Percentiles rank a stretch among this genome's conserved stretches.
Evolutionary conservation across 2,113 vertebrate genomes (phyloP).

Genomic region (Chascanopsetta lugubris): DNA sequence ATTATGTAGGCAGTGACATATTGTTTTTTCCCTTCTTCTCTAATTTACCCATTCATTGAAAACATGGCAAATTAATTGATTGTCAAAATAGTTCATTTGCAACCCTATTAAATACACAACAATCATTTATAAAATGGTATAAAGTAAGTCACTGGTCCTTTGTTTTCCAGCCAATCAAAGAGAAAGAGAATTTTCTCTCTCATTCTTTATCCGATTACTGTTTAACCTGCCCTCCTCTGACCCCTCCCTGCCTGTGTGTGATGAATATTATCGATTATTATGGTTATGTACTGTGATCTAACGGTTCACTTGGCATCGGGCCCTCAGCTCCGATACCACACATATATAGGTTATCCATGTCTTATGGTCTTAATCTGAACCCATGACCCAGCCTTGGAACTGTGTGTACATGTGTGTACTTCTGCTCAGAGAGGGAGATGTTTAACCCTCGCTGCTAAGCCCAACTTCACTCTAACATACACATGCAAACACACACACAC

Average conservation of each 20-base stretch:
- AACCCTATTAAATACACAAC: too few relatives aligned
- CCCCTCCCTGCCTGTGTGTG: background rate
- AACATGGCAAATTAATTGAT: too few relatives aligned
- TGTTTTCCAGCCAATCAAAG: background rate
- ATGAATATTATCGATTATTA: background rate
- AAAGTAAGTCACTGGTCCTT: too few relatives aligned
- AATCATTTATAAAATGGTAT: too few relatives aligned
- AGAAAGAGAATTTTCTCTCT: background rate
- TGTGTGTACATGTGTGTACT: conserved; percentile 7
- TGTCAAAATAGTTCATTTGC: too few relatives aligned
- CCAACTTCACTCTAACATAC: conserved; percentile 38
- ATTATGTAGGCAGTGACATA: too few relatives aligned
- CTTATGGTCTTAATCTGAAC: conserved; percentile 71
- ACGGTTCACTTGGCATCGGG: background rate
- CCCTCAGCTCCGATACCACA: conserved; percentile 31
- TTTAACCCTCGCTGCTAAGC: conserved; percentile 52
- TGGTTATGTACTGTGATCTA: background rate
- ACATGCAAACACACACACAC: conserved; percentile 38
- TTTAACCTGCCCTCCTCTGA: conserved; percentile 2
- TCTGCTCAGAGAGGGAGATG: conserved; percentile 19
- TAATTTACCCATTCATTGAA: too few relatives aligned
- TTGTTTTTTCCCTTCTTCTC: too few relatives aligned
- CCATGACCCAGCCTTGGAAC: conserved; percentile 48
- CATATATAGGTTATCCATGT: conserved; percentile 70
- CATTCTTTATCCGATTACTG: background rate